Evolutionary conservation across 2,888 invertebrate genomes (phyloP).

Genomic region (Caenorhabditis sinica): DNA sequence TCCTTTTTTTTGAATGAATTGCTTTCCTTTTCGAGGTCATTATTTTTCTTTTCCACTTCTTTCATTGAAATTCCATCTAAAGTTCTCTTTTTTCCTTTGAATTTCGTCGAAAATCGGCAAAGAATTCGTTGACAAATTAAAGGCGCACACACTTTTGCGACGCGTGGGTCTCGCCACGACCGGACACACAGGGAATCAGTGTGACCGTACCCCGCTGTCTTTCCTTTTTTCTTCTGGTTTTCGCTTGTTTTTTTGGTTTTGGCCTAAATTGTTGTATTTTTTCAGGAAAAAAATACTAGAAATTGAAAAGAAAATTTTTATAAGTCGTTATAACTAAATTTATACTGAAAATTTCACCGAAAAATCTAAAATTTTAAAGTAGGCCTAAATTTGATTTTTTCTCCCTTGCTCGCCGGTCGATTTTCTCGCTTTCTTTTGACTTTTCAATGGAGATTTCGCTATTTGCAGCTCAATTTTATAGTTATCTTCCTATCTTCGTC

Average conservation of each 20-base stretch:
- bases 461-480: too few relatives aligned
- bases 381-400: too few relatives aligned
- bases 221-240: conserved; percentile 34
- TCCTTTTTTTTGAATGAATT: too few relatives aligned
- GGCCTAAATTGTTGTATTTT: conserved; percentile 15
- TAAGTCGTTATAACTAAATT: too few relatives aligned
- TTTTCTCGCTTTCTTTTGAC: too few relatives aligned
- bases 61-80: neutral
- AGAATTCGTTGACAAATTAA: conserved; percentile 20
- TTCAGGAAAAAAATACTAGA: neutral
- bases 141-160: conserved; percentile 35
- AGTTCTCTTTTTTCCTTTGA: neutral
- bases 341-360: too few relatives aligned
- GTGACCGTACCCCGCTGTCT: conserved; percentile 42
- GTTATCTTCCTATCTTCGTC: neutral
- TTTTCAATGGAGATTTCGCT: too few relatives aligned
- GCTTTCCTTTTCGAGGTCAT: too few relatives aligned
- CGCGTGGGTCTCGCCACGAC: conserved; percentile 55
- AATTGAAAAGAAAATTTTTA: neutral
- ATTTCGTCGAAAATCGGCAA: neutral
- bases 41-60: neutral
- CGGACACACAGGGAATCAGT: conserved; percentile 34
- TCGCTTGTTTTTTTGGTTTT: conserved; percentile 16
- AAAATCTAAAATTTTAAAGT: too few relatives aligned
- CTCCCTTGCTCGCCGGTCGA: too few relatives aligned